Base-by-base conservation (phyloP, 2,888 invertebrate genomes). In the Elmis aenea region DNA sequence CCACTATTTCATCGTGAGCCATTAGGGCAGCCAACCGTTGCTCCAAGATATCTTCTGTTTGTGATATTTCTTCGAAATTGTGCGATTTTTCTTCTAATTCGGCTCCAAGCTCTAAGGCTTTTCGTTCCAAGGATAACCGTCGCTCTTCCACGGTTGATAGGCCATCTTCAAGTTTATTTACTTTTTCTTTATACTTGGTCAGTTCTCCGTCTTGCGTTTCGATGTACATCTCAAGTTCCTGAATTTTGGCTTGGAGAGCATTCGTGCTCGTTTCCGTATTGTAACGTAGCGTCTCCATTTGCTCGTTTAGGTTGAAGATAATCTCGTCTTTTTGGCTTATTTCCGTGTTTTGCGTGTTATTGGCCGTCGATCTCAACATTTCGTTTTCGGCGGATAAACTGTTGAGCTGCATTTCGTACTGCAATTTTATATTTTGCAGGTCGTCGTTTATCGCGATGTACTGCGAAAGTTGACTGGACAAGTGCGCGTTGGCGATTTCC, bases 161-260 rank as follows among this genome's bases (percentile, higher is more conserved):
- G 44, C 76, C 76, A 57, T 85, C 82, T 57, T 85, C 81, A 20
- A 86, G 71, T 18, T 76, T 75, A 16, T 72, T 70, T 21, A 81
- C 75, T 51, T 80, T 77, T 4, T 74, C 75, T 50, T 79, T 80
- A 34, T 79, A 77, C 52, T 78, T 77, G 2, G 62, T 67, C 29
- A 83, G 71, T 54, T 85, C 85, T 14, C 71, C 64, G 61, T 86
- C 83, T 38, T 85, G 67, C 21, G 76, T 79, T 62, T 87, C 86
- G 34, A 85, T 81, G 43, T 81, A 82, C 27, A 82, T 71, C 57
- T 85, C 81, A 42, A 83, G 71, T 61, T 87, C 85, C 58, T 83
- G 82, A 6, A 87, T 62, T 65, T 85, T 86, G 2, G 81, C 81
- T 42, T 82, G 75, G 31, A 76, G 68, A 53, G 69, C 13, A 46